Evolutionary conservation across 2,113 vertebrate species (phyloP).

Genomic region (Cichladusa arquata): DNA sequence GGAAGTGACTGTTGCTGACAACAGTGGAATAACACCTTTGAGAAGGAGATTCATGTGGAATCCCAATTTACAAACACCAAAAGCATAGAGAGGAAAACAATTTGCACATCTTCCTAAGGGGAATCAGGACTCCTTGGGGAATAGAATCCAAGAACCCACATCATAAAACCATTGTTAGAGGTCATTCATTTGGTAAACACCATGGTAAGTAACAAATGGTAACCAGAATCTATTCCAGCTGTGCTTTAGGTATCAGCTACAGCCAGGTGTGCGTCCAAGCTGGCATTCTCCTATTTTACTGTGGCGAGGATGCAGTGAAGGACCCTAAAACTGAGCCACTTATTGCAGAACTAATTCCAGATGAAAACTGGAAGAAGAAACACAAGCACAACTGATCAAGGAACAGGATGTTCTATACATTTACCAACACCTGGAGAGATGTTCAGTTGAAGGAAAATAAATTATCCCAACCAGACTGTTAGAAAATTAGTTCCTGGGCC

Average conservation of each 20-base stretch:
- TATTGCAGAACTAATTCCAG: neutral
- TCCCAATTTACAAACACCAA: neutral
- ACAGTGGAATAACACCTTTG: neutral
- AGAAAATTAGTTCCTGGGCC: neutral
- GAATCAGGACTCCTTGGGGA: neutral
- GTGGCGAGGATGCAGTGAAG: neutral
- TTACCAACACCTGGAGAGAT: neutral
- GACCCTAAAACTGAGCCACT: neutral
- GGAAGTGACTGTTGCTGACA: neutral
- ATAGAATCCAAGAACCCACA: neutral
- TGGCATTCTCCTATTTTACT: neutral
- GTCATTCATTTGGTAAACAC: neutral
- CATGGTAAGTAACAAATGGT: neutral
- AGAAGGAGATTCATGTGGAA: neutral
- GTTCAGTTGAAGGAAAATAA: neutral
- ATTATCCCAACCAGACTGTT: slow-evolving; percentile 54
- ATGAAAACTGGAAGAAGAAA: neutral
- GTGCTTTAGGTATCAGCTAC: neutral
- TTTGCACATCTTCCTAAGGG: neutral
- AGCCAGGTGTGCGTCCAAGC: neutral
- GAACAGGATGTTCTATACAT: neutral
- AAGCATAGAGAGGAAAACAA: neutral
- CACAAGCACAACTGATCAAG: neutral
- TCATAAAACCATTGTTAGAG: neutral
- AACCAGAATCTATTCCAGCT: neutral